Evolutionary conservation across 2,888 invertebrate genomes (phyloP).

Genomic region (Drosophila engyochracea): DNA sequence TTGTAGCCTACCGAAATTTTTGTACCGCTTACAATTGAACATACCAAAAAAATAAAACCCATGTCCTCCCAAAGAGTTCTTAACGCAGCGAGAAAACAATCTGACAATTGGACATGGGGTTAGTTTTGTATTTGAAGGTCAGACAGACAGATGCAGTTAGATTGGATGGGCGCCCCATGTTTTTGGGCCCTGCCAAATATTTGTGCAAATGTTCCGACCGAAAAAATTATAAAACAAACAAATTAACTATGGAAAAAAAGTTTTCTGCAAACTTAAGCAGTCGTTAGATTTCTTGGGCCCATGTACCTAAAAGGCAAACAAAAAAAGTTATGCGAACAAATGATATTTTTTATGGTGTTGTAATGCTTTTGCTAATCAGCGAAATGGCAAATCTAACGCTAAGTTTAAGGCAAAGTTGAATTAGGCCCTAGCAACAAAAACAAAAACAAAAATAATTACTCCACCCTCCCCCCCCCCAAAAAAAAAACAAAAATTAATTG

Average conservation of each 20-base stretch:
- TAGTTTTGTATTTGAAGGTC: constrained; percentile 57
- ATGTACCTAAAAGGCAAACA: constrained; percentile 66
- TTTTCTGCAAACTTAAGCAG: constrained; percentile 49
- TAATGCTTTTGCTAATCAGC: constrained; percentile 63
- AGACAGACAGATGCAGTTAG: constrained; percentile 34
- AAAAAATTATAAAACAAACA: constrained; percentile 16
- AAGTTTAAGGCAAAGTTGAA: constrained; percentile 64
- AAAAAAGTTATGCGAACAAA: constrained; percentile 50
- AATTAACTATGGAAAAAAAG: constrained; percentile 35
- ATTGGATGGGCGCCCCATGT: constrained; percentile 21
- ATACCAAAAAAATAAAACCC: constrained; percentile 16
- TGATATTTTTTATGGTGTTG: constrained; percentile 76
- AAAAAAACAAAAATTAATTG: constrained; percentile 71
- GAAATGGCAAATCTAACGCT: constrained; percentile 52
- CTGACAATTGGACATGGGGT: constrained; percentile 17
- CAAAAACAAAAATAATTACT: constrained; percentile 23
- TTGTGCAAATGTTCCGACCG: constrained; percentile 27
- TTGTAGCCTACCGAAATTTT: constrained; percentile 66
- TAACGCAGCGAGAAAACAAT: constrained; percentile 10
- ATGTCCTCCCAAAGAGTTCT: constrained; percentile 5
- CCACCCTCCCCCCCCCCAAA: neutral
- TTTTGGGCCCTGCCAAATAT: constrained; percentile 39
- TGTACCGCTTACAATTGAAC: constrained; percentile 63
- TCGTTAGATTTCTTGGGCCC: constrained; percentile 47
- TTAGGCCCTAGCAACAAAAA: constrained; percentile 56